Percentiles rank a stretch among this genome's conserved stretches.
Evolutionary conservation across 1,140 invertebrate species (phyloP).

Genomic region (Oedothorax gibbosus): DNA sequence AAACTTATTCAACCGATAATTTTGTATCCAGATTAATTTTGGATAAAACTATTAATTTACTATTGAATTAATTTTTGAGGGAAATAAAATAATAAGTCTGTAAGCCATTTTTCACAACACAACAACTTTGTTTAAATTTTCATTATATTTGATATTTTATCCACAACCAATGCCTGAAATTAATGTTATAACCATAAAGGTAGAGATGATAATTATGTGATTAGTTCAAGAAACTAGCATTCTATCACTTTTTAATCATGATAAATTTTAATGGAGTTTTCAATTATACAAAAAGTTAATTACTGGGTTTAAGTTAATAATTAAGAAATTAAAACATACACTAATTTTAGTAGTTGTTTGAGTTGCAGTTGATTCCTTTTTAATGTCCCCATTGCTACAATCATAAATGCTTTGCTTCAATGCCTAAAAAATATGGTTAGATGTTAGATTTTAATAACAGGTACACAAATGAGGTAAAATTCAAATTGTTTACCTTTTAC

Average conservation of each 20-base stretch:
- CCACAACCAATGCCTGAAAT: too few species aligned
- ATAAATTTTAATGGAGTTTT: not conserved
- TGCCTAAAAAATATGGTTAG: conserved; percentile 75
- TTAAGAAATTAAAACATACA: conserved; percentile 21
- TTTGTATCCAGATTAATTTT: too few species aligned
- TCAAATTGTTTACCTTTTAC: not conserved
- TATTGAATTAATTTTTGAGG: too few species aligned
- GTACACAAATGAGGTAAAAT: not conserved
- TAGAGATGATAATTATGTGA: too few species aligned
- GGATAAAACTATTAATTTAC: too few species aligned
- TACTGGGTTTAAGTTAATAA: not conserved
- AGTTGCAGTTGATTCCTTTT: conserved; percentile 77
- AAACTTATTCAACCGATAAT: too few species aligned
- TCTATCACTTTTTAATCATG: not conserved
- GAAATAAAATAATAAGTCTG: too few species aligned
- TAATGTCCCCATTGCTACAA: conserved; percentile 67
- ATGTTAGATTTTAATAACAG: not conserved
- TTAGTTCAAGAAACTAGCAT: too few species aligned
- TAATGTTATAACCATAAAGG: too few species aligned
- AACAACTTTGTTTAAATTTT: too few species aligned
- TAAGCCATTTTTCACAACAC: too few species aligned
- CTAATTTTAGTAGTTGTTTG: conserved; percentile 73
- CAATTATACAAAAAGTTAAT: not conserved
- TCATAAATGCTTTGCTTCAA: conserved; percentile 96
- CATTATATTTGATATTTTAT: too few species aligned